Conservation (phyloP, 1,140 invertebrate genomes). For the Phthorimaea operculella region DNA sequence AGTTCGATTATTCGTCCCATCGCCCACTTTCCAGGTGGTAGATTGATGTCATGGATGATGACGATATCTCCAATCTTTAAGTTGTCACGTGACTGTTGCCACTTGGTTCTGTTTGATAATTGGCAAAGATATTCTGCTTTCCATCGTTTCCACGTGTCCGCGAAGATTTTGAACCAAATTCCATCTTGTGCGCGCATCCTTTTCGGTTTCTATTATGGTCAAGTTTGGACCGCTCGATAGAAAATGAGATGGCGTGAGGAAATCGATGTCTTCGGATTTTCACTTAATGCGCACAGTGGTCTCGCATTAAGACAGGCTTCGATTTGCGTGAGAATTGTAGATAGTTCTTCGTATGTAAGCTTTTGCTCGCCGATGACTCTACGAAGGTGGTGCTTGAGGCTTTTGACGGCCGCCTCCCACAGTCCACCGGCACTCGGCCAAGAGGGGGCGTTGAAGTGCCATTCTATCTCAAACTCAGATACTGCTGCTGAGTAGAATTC, state of each 20-base stretch:
- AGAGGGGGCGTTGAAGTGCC: slow-evolving; percentile 1
- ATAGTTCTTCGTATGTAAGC: slow-evolving; percentile 23
- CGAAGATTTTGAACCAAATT: slow-evolving; percentile 1
- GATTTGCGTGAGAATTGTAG: slow-evolving; percentile 20
- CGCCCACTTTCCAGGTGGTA: slow-evolving; percentile 5
- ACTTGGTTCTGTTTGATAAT: not conserved
- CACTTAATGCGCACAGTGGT: slow-evolving; percentile 13
- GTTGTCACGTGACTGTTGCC: not conserved
- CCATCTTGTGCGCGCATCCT: not conserved
- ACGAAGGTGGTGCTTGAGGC: slow-evolving; percentile 20
- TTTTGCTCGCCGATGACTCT: slow-evolving; percentile 13
- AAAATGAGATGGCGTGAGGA: slow-evolving; percentile 3
- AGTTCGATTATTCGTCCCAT: slow-evolving; percentile 1
- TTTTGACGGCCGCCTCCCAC: slow-evolving; percentile 15
- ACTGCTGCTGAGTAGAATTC: not conserved
- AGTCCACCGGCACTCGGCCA: slow-evolving; percentile 2
- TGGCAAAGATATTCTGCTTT: slow-evolving; percentile 1
- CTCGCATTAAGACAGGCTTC: slow-evolving; percentile 23
- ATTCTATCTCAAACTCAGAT: not conserved
- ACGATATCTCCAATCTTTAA: not conserved
- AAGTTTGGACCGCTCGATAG: not conserved
- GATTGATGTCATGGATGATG: slow-evolving; percentile 1
- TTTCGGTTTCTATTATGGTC: not conserved
- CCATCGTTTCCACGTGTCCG: not conserved
- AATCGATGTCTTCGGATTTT: slow-evolving; percentile 10